Evolutionary conservation across 2,888 invertebrate genomes (phyloP).

Genomic region (Andrena trimmerana): DNA sequence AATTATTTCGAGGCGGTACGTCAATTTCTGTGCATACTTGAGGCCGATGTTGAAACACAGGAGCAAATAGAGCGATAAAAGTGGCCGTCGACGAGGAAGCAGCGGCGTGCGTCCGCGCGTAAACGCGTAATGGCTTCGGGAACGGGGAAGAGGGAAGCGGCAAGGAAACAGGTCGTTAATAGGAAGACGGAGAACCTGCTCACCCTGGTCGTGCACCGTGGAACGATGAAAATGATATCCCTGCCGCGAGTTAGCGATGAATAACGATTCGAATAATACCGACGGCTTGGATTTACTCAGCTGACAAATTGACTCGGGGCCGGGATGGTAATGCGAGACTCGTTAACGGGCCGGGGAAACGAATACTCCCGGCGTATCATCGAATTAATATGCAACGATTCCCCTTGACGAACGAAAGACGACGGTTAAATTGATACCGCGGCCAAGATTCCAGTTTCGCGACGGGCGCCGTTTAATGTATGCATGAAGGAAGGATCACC

Average conservation of each 20-base stretch:
- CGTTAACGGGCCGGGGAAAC: constrained; percentile 23
- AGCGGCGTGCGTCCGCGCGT: constrained; percentile 24
- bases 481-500: constrained; percentile 17
- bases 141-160: neutral
- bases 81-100: constrained; percentile 16
- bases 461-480: constrained; percentile 16
- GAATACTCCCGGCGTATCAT: constrained; percentile 10
- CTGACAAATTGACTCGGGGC: constrained; percentile 40
- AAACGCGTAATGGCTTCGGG: constrained; percentile 35
- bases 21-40: constrained; percentile 9
- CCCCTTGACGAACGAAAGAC: constrained; percentile 1
- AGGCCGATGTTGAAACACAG: neutral
- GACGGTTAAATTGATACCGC: constrained; percentile 22
- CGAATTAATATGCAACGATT: constrained; percentile 50
- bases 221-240: constrained; percentile 25
- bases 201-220: neutral
- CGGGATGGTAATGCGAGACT: constrained; percentile 36
- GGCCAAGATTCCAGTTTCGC: neutral
- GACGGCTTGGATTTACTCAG: neutral
- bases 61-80: constrained; percentile 53
- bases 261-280: constrained; percentile 34
- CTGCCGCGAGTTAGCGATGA: neutral
- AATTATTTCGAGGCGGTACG: constrained; percentile 15
- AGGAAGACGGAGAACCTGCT: constrained; percentile 11
- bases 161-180: constrained; percentile 33